Evolutionary conservation across 2,888 invertebrate species (phyloP).

Genomic region (Cryptocephalus moraei): DNA sequence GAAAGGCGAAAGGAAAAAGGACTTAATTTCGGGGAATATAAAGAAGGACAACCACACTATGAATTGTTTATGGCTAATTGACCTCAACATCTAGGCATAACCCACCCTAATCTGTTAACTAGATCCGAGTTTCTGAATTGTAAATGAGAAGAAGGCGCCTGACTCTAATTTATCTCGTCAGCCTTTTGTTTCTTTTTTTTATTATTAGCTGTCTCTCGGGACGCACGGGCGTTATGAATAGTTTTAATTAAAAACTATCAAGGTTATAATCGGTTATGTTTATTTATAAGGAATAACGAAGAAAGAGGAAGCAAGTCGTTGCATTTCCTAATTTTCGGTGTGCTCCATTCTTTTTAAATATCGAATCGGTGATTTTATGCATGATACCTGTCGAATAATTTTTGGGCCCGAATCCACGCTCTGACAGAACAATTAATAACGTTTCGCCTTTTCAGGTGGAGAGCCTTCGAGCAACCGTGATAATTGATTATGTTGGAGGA

Average conservation of each 20-base stretch:
- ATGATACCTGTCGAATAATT: too few species aligned
- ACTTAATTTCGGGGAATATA: too few species aligned
- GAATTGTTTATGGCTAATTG: slow-evolving; percentile 22
- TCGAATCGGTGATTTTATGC: too few species aligned
- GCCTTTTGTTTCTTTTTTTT: slow-evolving; percentile 17
- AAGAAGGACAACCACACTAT: neutral
- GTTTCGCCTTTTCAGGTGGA: too few species aligned
- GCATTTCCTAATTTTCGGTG: too few species aligned
- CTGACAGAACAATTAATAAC: too few species aligned
- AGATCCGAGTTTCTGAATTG: slow-evolving; percentile 22
- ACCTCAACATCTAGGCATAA: slow-evolving; percentile 16
- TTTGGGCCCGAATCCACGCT: too few species aligned
- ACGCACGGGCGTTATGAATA: slow-evolving; percentile 17
- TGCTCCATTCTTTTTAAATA: too few species aligned
- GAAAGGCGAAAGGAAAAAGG: too few species aligned
- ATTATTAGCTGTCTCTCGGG: slow-evolving; percentile 13
- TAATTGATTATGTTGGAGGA: too few species aligned
- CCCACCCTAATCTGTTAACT: slow-evolving; percentile 18
- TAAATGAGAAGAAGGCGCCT: slow-evolving; percentile 29
- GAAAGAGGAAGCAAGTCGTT: neutral
- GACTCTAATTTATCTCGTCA: slow-evolving; percentile 25
- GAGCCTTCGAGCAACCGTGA: too few species aligned
- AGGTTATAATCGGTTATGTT: slow-evolving; percentile 6
- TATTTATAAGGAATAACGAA: slow-evolving; percentile 8
- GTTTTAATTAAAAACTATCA: slow-evolving; percentile 21